Base-by-base conservation (phyloP, 1,140 invertebrate species). In the Heliconius himera region DNA sequence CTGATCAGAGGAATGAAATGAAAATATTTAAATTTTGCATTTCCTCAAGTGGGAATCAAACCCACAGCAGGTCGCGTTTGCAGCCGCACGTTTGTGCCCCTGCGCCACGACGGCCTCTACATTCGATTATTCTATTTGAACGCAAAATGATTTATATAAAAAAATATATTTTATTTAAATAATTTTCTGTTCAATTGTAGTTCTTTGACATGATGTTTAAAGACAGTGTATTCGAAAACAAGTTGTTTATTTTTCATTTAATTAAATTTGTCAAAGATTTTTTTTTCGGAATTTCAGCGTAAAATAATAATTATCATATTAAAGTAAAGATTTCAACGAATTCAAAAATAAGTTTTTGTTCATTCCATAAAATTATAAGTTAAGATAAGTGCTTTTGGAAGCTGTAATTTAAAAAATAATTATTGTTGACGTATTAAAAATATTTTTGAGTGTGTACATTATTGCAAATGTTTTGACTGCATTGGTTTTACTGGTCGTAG, bases 341-440 rank as follows among this genome's bases (percentile, higher is more conserved):
- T 66, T 29, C 22, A 29, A 11, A 66, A 13, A 66, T 66, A 66
- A 66, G 22, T 29, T 26, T 66, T 66, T 66, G 60, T 66, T 66
- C 26, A 66, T 66, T 66, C 60, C 60, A 66, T 66, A 66, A 66
- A 66, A 66, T 66, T 66, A 29, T 66, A 29, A 29, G 22, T 29
- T 66, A 29, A 66, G 22, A 29, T 66, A 66, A 66, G 13, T 66
- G 60, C 60, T 66, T 29, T 66, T 26, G n/a, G 60, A 66, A 66
- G 60, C 22, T 66, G 60, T 29, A 66, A 66, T 66, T 66, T 66
- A 26, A 26, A 56, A 56, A 56, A 66, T 29, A 66, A 66, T 29
- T 66, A 29, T 29, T 29, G 26, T 66, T 1, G 60, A 29, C 9
- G 1, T n/a, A 22, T 56, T 56, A 11, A 22, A 22, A 22, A 22